A percentile compares a stretch with the other conserved stretches of the same genome.
These are phyloP conservation scores for Microplitis manilae DNA, from an alignment of 2,888 invertebrate genomes.

Conservation along the genomic window DNA sequence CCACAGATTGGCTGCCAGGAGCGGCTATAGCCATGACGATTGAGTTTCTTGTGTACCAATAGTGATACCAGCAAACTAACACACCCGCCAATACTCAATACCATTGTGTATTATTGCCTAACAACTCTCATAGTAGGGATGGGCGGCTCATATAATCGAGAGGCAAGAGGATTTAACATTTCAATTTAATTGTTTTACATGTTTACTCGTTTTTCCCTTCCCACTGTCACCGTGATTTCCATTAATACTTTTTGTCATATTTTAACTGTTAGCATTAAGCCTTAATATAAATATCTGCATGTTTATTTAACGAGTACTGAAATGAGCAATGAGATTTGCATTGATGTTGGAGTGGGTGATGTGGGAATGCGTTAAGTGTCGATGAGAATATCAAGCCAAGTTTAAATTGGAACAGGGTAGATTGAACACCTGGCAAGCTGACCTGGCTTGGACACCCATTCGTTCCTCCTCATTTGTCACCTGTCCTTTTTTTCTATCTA, in stretches of 20 bases:
- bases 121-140: too few relatives aligned
- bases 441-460: conserved; percentile 27
- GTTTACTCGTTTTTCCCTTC: too few relatives aligned
- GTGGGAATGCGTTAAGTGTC: conserved; percentile 11
- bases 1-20: conserved; percentile 23
- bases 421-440: conserved; percentile 33
- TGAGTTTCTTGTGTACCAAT: conserved; percentile 9
- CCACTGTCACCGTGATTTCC: too few relatives aligned
- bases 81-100: not conserved
- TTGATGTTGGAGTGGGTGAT: not conserved
- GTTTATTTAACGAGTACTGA: not conserved
- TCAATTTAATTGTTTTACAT: too few relatives aligned
- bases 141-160: too few relatives aligned
- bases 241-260: too few relatives aligned
- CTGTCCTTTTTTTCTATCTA: not conserved
- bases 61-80: not conserved
- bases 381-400: conserved; percentile 36
- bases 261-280: too few relatives aligned
- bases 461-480: conserved; percentile 16
- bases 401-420: conserved; percentile 37
- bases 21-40: conserved; percentile 28
- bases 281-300: too few relatives aligned
- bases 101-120: not conserved
- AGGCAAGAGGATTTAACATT: too few relatives aligned
- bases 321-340: not conserved